Percentiles rank a stretch among this genome's conserved stretches.
Evolutionary conservation across 2,888 invertebrate species (phyloP).

Genomic region (Hofmannophila pseudospretella): DNA sequence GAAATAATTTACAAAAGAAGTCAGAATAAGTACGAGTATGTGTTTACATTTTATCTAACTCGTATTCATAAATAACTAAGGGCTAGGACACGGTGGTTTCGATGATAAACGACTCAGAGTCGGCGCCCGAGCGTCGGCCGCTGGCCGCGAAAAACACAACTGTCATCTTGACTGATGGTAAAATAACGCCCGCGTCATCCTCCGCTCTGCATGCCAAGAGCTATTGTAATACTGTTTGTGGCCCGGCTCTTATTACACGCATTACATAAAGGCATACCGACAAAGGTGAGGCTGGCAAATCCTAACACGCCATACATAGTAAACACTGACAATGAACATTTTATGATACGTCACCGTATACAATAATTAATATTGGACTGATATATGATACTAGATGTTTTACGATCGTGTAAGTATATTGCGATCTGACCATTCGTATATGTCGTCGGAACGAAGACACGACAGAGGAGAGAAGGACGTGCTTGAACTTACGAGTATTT

Average conservation of each 20-base stretch:
- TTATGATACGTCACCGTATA: neutral
- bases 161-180: slow-evolving; percentile 75
- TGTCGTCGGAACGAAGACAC: slow-evolving; percentile 16
- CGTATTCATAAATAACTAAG: slow-evolving; percentile 57
- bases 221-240: slow-evolving; percentile 61
- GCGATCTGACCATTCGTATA: slow-evolving; percentile 27
- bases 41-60: too few species aligned
- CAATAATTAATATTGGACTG: too few species aligned
- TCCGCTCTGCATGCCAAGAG: slow-evolving; percentile 62
- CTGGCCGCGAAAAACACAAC: slow-evolving; percentile 72
- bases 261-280: slow-evolving; percentile 43
- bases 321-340: neutral
- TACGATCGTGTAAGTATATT: neutral
- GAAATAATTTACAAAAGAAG: too few species aligned
- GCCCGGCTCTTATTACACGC: slow-evolving; percentile 53
- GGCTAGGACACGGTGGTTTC: slow-evolving; percentile 50
- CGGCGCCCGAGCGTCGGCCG: slow-evolving; percentile 68
- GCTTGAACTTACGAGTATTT: slow-evolving; percentile 20
- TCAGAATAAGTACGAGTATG: too few species aligned
- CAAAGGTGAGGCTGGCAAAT: slow-evolving; percentile 32
- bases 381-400: too few species aligned
- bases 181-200: slow-evolving; percentile 70
- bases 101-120: slow-evolving; percentile 67
- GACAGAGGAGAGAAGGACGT: slow-evolving; percentile 21
- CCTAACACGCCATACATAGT: slow-evolving; percentile 16